A percentile compares a stretch with the other conserved stretches of the same genome.
Evolutionary conservation across 2,113 vertebrate genomes (phyloP).

Genomic region (Verasper variegatus): DNA sequence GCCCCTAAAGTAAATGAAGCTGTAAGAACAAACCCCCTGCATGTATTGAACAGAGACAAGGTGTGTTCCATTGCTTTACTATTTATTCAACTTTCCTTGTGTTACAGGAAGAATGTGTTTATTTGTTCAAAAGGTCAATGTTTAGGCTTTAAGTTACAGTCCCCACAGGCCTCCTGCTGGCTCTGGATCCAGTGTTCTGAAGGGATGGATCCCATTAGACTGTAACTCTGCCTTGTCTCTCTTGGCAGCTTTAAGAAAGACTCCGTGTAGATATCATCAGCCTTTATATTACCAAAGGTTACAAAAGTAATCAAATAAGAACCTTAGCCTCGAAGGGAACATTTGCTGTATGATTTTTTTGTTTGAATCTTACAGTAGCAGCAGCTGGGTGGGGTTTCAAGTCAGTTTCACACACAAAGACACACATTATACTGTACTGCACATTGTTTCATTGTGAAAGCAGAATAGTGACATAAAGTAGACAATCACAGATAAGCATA

Average conservation of each 20-base stretch:
- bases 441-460: slow-evolving; percentile 40
- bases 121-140: neutral
- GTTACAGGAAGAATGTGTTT: neutral
- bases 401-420: slow-evolving; percentile 5
- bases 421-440: neutral
- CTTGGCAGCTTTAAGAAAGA: neutral
- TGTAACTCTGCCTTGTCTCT: neutral
- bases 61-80: too few relatives aligned
- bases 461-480: slow-evolving; percentile 30
- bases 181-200: neutral
- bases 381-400: slow-evolving; percentile 31
- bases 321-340: neutral
- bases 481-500: slow-evolving; percentile 17
- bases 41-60: too few relatives aligned
- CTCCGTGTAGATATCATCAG: neutral
- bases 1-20: too few relatives aligned
- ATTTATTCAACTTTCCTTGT: too few relatives aligned
- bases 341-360: neutral
- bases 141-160: neutral
- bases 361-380: neutral
- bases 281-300: neutral
- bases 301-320: neutral
- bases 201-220: neutral
- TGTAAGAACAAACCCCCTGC: too few relatives aligned
- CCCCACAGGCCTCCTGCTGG: neutral